phyloP scores from a whole-genome alignment of 2,888 invertebrate species.

The Azorinus chamasolen region DNA sequence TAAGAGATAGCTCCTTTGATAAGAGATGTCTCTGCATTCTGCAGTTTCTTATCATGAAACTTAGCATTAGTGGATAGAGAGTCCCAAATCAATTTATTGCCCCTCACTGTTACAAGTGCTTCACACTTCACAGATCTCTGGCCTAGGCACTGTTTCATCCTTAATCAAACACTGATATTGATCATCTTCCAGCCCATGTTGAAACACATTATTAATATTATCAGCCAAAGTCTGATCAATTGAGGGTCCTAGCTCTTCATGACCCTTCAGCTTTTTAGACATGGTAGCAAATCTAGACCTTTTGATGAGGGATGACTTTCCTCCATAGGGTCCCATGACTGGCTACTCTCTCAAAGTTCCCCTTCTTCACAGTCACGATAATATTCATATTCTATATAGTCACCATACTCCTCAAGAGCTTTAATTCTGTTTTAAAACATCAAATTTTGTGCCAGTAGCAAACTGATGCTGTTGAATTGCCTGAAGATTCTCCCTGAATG shows the following conservation, averaged over 20 bases:
- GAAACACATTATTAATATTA: conserved; percentile 5
- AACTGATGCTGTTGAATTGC: no score
- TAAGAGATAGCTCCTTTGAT: conserved; percentile 36
- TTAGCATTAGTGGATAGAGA: conserved; percentile 2
- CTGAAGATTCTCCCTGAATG: no score
- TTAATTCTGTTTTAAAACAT: no score
- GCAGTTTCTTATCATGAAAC: conserved; percentile 26
- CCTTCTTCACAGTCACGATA: no score
- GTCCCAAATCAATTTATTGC: conserved; percentile 30
- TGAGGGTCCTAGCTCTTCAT: not conserved
- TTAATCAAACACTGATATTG: conserved; percentile 9
- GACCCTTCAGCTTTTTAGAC: conserved; percentile 6
- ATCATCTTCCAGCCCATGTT: conserved; percentile 3
- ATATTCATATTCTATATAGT: no score
- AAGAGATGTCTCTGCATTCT: conserved; percentile 23
- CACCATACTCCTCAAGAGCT: no score
- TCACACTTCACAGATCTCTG: conserved; percentile 31
- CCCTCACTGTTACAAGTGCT: conserved; percentile 15
- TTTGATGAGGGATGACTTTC: no score
- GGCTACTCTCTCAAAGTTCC: no score
- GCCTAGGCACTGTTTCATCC: conserved; percentile 15
- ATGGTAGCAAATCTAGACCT: conserved; percentile 11
- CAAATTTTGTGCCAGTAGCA: no score
- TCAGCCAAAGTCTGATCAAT: not conserved
- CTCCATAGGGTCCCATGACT: no score